Evolutionary conservation across 30 jellyfish, hydroid and myxozoan genomes (phyloP).

Genomic region (Turritopsis dohrnii): DNA sequence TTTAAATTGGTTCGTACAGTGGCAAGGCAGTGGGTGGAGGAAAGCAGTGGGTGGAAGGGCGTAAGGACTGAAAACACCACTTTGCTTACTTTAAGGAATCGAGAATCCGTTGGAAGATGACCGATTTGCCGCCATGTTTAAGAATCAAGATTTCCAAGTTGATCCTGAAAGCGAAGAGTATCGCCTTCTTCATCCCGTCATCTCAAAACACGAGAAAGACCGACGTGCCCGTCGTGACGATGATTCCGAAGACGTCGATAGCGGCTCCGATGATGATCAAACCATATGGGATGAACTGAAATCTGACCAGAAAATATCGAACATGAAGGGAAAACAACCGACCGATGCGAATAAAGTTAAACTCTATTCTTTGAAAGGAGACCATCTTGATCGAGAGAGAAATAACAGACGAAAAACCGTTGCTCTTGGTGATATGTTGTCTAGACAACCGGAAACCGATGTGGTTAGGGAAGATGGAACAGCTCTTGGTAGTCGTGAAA

Average conservation of each 20-base stretch:
- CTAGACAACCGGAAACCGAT: slow-evolving; percentile 27
- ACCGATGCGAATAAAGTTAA: slow-evolving; percentile 21
- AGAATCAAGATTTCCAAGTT: slow-evolving; percentile 86
- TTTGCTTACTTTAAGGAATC: no score
- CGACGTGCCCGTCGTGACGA: slow-evolving; percentile 7
- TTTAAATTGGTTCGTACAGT: no score
- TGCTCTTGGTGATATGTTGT: slow-evolving; percentile 63
- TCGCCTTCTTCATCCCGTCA: slow-evolving; percentile 87
- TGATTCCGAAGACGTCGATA: slow-evolving; percentile 10
- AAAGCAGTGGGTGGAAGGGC: no score
- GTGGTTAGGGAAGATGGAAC: slow-evolving; percentile 54
- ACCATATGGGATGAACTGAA: slow-evolving; percentile 52
- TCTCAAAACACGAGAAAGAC: slow-evolving; percentile 80
- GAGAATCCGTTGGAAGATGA: slow-evolving; percentile 79
- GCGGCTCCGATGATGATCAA: slow-evolving; percentile 40
- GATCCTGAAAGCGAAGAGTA: slow-evolving; percentile 94
- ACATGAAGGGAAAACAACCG: slow-evolving; percentile 29
- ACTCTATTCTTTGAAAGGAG: slow-evolving; percentile 45
- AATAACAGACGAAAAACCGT: slow-evolving; percentile 9
- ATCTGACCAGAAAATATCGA: slow-evolving; percentile 39
- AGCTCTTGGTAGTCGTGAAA: slow-evolving; percentile 80
- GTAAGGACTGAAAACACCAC: no score
- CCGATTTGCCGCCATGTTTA: slow-evolving; percentile 89
- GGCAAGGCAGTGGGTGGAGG: no score
- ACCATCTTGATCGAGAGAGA: slow-evolving; percentile 39